A percentile compares a stretch with the other conserved stretches of the same genome.
Conservation (phyloP, 1,140 invertebrate genomes). For the Rhagoletis zephyria region DNA sequence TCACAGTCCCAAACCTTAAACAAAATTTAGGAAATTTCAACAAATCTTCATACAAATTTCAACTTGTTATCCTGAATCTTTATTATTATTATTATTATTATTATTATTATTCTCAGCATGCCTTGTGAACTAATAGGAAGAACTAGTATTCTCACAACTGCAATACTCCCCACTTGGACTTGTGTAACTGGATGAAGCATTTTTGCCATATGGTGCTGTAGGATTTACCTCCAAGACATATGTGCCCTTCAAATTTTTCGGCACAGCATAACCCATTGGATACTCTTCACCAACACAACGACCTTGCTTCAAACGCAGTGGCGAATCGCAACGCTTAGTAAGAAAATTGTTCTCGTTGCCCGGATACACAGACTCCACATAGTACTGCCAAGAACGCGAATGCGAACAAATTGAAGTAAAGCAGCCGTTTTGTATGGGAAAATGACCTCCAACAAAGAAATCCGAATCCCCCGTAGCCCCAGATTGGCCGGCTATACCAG, state of each 20-base stretch:
- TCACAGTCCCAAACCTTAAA: too few species aligned
- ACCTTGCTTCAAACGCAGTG: constrained; percentile 57
- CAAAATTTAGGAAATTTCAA: too few species aligned
- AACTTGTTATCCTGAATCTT: too few species aligned
- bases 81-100: too few species aligned
- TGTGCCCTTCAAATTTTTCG: constrained; percentile 61
- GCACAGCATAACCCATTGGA: constrained; percentile 66
- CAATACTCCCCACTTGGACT: not conserved
- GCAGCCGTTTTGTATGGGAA: constrained; percentile 74
- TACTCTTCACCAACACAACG: constrained; percentile 58
- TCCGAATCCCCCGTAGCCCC: constrained; percentile 77
- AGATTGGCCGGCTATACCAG: constrained; percentile 77
- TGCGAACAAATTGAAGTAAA: constrained; percentile 78
- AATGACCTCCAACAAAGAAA: constrained; percentile 79
- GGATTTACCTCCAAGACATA: constrained; percentile 65
- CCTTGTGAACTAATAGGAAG: too few species aligned
- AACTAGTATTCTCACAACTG: not conserved
- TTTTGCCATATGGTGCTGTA: constrained; percentile 63
- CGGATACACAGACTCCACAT: constrained; percentile 76
- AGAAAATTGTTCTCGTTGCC: constrained; percentile 64
- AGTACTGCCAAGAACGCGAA: constrained; percentile 77
- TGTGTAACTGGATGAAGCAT: not conserved
- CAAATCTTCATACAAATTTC: too few species aligned
- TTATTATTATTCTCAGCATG: too few species aligned
- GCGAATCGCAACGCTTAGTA: constrained; percentile 62